These are phyloP conservation scores for Psammodynastes pulverulentus DNA, from an alignment of 2,113 vertebrate genomes.

Conservation along the genomic window DNA sequence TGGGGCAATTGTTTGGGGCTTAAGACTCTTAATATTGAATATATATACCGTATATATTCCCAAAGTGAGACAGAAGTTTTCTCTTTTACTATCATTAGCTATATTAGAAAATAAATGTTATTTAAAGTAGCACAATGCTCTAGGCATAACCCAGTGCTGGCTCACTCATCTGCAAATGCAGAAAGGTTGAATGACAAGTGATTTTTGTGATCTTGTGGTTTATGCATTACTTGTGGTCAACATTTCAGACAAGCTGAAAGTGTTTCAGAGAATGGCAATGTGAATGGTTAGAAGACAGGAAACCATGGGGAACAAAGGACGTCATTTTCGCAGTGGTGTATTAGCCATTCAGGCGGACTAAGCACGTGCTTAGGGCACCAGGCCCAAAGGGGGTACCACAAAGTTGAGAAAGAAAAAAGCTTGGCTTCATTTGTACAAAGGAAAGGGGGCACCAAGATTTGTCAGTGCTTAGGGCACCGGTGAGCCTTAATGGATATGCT, in stretches of 20 bases:
- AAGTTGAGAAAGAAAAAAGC: too few species aligned
- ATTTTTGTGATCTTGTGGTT: not conserved
- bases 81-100: not conserved
- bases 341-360: too few species aligned
- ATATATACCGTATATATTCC: not conserved
- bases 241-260: not conserved
- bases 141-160: not conserved
- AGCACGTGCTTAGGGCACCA: too few species aligned
- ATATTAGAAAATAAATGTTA: not conserved
- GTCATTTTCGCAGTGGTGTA: too few species aligned
- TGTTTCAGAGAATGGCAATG: not conserved
- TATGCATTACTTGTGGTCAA: not conserved
- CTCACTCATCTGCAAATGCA: not conserved
- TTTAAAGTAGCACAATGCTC: not conserved
- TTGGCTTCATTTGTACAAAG: too few species aligned
- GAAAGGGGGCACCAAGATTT: too few species aligned
- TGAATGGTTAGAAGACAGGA: not conserved
- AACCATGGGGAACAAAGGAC: not conserved
- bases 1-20: conserved; percentile 1
- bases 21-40: conserved; percentile 6
- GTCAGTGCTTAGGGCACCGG: too few species aligned
- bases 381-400: too few species aligned
- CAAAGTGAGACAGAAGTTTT: not conserved
- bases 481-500: not conserved
- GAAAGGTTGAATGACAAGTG: not conserved